Evolutionary conservation across 92 coral and sea anemone genomes (phyloP).

Genomic region (Phenganax marumi): DNA sequence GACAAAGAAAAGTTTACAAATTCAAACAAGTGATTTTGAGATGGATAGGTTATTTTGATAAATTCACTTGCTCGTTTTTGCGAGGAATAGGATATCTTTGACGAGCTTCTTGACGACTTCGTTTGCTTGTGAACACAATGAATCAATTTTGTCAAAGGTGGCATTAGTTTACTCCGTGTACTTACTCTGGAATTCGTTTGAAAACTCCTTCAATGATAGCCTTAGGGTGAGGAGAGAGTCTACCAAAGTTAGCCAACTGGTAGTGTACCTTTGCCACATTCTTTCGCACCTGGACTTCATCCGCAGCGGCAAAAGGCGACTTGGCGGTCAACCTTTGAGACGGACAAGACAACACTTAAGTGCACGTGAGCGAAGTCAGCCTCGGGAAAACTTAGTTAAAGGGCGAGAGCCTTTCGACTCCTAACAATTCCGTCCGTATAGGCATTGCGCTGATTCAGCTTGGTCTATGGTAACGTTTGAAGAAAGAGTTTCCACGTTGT

Average conservation of each 20-base stretch:
- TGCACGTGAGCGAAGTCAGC: not conserved
- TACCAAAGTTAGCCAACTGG: conserved; percentile 60
- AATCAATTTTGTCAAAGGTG: too few species aligned
- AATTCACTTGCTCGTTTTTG: too few species aligned
- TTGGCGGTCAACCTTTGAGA: conserved; percentile 68
- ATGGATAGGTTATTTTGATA: too few species aligned
- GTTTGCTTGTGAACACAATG: not conserved
- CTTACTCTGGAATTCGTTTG: conserved; percentile 79
- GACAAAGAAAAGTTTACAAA: too few species aligned
- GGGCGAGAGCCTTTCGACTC: too few species aligned
- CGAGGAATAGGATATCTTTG: too few species aligned
- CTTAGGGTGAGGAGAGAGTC: conserved; percentile 62
- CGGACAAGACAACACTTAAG: not conserved
- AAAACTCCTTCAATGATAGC: conserved; percentile 64
- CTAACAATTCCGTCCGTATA: too few species aligned
- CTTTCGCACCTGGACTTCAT: conserved; percentile 68
- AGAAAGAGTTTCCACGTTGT: too few species aligned
- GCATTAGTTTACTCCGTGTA: not conserved
- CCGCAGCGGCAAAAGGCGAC: conserved; percentile 64
- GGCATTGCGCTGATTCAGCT: too few species aligned
- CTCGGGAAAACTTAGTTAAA: not conserved
- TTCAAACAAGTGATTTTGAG: too few species aligned
- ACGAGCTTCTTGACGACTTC: too few species aligned
- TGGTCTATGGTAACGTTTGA: too few species aligned
- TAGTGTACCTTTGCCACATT: conserved; percentile 64